These are phyloP conservation scores for Ceratina japonica DNA, from an alignment of 1,140 invertebrate genomes.

Conservation along the genomic window DNA sequence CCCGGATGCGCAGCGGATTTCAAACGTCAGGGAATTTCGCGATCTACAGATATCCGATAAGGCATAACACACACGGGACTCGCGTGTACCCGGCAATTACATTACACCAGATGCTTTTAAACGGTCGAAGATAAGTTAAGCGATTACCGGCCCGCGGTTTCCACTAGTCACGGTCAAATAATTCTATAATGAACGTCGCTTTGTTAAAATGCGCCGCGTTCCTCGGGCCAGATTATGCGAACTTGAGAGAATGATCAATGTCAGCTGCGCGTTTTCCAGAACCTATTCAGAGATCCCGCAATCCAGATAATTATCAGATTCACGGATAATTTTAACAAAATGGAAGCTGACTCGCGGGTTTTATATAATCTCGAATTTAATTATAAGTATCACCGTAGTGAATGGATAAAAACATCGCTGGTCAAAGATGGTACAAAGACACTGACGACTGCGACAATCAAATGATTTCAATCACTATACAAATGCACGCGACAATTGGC, in stretches of 20 bases:
- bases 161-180: constrained; percentile 20
- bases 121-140: constrained; percentile 28
- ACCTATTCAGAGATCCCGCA: too few species aligned
- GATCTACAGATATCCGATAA: constrained; percentile 38
- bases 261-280: too few species aligned
- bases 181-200: constrained; percentile 4
- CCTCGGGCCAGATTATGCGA: not conserved
- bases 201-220: not conserved
- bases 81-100: constrained; percentile 31
- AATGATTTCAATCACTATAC: not conserved
- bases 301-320: too few species aligned
- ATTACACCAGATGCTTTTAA: constrained; percentile 35
- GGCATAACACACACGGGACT: not conserved
- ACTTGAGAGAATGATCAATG: not conserved
- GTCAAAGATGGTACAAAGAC: not conserved
- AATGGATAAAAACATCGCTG: not conserved
- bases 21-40: constrained; percentile 44
- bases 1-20: constrained; percentile 4
- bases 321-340: too few species aligned
- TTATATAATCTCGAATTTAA: not conserved
- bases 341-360: not conserved
- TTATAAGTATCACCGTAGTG: not conserved
- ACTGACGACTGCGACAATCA: not conserved
- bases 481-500: constrained; percentile 15
- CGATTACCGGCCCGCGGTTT: constrained; percentile 4